Conservation (phyloP, 2,797 vertebrate genomes). For the Acanthiza pusilla region DNA sequence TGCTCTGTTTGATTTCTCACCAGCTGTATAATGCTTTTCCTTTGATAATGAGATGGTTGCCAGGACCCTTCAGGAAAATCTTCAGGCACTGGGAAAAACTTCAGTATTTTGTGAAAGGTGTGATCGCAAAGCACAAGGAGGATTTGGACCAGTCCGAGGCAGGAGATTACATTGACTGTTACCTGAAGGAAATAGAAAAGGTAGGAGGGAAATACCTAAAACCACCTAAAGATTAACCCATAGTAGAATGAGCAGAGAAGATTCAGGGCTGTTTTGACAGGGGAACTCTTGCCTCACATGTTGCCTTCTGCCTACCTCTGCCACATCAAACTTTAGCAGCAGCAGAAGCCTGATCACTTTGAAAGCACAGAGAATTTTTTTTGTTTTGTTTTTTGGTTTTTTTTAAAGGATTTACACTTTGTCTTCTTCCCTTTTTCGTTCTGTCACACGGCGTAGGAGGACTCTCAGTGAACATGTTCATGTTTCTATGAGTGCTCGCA, state of each 20-base stretch:
- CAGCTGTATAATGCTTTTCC: slow-evolving; percentile 75
- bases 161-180: slow-evolving; percentile 81
- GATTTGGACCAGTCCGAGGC: slow-evolving; percentile 65
- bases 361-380: background rate
- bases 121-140: slow-evolving; percentile 72
- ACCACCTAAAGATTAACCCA: background rate
- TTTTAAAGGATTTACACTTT: slow-evolving; percentile 30
- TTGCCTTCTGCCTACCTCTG: background rate
- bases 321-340: background rate
- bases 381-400: background rate
- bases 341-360: background rate
- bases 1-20: background rate
- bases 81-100: slow-evolving; percentile 64
- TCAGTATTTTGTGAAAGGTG: slow-evolving; percentile 63
- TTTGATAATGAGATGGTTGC: slow-evolving; percentile 75
- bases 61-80: slow-evolving; percentile 74
- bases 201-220: slow-evolving; percentile 42
- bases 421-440: background rate
- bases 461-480: background rate
- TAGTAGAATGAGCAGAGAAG: background rate
- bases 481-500: background rate
- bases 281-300: fast-evolving
- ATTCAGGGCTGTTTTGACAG: background rate
- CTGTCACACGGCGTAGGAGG: background rate
- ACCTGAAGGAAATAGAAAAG: slow-evolving; percentile 79